A percentile compares a stretch with the other conserved stretches of the same genome.
These are phyloP conservation scores for Conger conger DNA, from an alignment of 2,113 vertebrate genomes.

Conservation along the genomic window DNA sequence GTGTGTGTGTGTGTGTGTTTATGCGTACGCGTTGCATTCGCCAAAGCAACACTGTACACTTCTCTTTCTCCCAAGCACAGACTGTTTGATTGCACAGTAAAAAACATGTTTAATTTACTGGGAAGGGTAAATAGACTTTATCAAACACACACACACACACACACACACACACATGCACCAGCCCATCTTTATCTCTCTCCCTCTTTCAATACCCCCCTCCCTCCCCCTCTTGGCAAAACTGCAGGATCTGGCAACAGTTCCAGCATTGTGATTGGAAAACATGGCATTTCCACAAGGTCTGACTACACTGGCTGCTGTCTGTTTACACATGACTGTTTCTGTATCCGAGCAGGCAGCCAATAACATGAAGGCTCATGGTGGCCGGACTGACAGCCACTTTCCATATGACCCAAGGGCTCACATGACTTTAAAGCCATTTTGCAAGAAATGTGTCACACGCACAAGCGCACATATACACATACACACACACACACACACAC, in stretches of 20 bases:
- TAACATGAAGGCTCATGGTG: not conserved
- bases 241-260: not conserved
- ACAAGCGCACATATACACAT: not conserved
- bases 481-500: too few species aligned
- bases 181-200: slow-evolving; percentile 42
- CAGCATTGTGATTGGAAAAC: slow-evolving; percentile 1
- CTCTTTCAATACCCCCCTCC: slow-evolving; percentile 16
- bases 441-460: not conserved
- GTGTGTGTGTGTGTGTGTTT: not conserved
- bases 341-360: not conserved
- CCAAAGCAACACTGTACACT: not conserved
- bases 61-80: not conserved
- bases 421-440: not conserved
- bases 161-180: slow-evolving; percentile 27
- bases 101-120: not conserved
- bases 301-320: too few species aligned
- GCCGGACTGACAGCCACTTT: not conserved
- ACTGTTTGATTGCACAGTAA: slow-evolving; percentile 7
- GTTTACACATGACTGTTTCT: not conserved
- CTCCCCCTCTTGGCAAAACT: not conserved
- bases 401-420: not conserved
- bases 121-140: not conserved
- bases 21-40: not conserved
- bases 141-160: slow-evolving; percentile 17
- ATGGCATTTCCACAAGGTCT: not conserved